Evolutionary conservation across 1,140 invertebrate genomes (phyloP).

Genomic region (Probaryconus sp.): DNA sequence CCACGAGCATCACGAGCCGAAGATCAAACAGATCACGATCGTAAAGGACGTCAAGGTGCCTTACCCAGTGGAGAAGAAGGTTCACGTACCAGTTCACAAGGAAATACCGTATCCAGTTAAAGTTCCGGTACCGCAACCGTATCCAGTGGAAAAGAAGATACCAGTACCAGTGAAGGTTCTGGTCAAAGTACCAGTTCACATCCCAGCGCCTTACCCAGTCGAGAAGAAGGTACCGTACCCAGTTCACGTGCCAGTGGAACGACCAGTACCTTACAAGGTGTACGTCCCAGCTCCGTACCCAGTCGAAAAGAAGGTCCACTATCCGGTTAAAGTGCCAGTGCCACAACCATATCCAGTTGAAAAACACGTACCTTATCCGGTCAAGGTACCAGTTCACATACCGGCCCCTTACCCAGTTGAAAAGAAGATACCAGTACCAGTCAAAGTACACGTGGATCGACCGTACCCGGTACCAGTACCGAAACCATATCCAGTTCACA

Average conservation of each 20-base stretch:
- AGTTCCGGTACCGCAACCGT: slow-evolving; percentile 70
- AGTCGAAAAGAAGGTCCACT: slow-evolving; percentile 65
- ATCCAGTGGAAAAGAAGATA: slow-evolving; percentile 73
- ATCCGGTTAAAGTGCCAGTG: slow-evolving; percentile 73
- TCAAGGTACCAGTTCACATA: slow-evolving; percentile 61
- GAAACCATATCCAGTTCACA: slow-evolving; percentile 48
- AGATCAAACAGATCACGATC: slow-evolving; percentile 80
- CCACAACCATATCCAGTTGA: slow-evolving; percentile 71
- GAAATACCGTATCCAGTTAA: slow-evolving; percentile 71
- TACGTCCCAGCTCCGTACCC: slow-evolving; percentile 63
- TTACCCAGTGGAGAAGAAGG: slow-evolving; percentile 81
- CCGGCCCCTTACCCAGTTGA: slow-evolving; percentile 44
- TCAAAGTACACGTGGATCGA: slow-evolving; percentile 78
- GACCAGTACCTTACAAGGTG: slow-evolving; percentile 77
- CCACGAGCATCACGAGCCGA: slow-evolving; percentile 65
- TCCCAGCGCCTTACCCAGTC: slow-evolving; percentile 73
- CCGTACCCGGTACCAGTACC: slow-evolving; percentile 71
- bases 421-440: slow-evolving; percentile 68
- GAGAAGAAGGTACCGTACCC: slow-evolving; percentile 72
- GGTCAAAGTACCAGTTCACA: slow-evolving; percentile 77
- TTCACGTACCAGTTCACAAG: slow-evolving; percentile 75
- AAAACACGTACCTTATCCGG: slow-evolving; percentile 66
- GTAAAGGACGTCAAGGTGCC: slow-evolving; percentile 82
- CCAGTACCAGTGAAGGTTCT: slow-evolving; percentile 76
- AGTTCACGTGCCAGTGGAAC: slow-evolving; percentile 63